A percentile compares a stretch with the other conserved stretches of the same genome.
Evolutionary conservation across 2,888 invertebrate genomes (phyloP).

Genomic region (Macaria notata): DNA sequence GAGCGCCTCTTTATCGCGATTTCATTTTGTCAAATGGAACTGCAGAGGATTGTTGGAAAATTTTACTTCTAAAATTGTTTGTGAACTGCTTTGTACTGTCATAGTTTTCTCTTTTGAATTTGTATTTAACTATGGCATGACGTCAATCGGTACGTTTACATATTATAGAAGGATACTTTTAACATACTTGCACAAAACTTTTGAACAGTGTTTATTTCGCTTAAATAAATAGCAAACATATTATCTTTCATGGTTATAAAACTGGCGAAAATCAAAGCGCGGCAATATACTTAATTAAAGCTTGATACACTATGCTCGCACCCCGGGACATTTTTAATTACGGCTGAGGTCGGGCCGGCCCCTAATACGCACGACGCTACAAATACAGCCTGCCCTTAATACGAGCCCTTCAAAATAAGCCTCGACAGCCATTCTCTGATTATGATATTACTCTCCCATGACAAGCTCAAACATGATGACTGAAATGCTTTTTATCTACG

Average conservation of each 20-base stretch:
- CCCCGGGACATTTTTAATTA: slow-evolving; percentile 20
- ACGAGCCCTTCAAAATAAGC: slow-evolving; percentile 20
- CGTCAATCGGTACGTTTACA: no score
- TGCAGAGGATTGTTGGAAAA: slow-evolving; percentile 8
- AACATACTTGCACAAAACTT: no score
- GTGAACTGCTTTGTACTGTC: slow-evolving; percentile 3
- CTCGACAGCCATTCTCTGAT: slow-evolving; percentile 22
- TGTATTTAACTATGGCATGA: neutral
- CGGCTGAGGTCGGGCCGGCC: slow-evolving; percentile 7
- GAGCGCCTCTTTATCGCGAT: slow-evolving; percentile 19
- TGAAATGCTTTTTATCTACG: slow-evolving; percentile 30
- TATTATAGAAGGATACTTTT: no score
- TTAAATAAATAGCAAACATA: no score
- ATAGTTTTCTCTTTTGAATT: slow-evolving; percentile 6
- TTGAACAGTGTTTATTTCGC: no score
- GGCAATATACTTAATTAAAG: slow-evolving; percentile 13
- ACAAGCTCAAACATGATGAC: slow-evolving; percentile 24
- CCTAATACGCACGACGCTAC: slow-evolving; percentile 14
- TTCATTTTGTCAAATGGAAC: slow-evolving; percentile 17
- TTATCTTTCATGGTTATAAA: neutral
- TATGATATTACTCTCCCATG: slow-evolving; percentile 26
- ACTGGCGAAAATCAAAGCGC: slow-evolving; percentile 1
- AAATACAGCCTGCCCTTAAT: slow-evolving; percentile 16
- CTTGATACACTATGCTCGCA: slow-evolving; percentile 16
- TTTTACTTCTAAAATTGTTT: slow-evolving; percentile 8